Conservation (phyloP, 2,888 invertebrate species). For the Saturnia japonica region DNA sequence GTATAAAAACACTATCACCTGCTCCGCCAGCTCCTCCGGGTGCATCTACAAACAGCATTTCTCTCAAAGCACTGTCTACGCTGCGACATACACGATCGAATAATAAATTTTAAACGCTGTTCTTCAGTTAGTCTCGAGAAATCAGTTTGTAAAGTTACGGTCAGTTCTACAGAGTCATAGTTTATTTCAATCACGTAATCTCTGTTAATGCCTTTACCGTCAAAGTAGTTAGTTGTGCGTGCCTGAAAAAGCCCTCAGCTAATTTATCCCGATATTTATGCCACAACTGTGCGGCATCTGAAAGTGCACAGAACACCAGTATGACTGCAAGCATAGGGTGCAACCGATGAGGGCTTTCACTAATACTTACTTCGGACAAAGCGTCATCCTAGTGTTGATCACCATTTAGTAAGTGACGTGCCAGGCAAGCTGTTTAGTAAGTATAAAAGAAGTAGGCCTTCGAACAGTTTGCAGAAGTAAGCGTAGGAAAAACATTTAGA, state of each 20-base stretch:
- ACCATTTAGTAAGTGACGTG: slow-evolving; percentile 29
- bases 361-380: slow-evolving; percentile 25
- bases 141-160: slow-evolving; percentile 26
- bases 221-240: background rate
- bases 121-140: slow-evolving; percentile 18
- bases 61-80: slow-evolving; percentile 26
- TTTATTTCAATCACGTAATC: slow-evolving; percentile 26
- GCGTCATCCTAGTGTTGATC: slow-evolving; percentile 25
- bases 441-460: slow-evolving; percentile 26
- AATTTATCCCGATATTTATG: background rate
- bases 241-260: background rate
- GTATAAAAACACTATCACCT: no score
- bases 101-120: slow-evolving; percentile 18
- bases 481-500: slow-evolving; percentile 19
- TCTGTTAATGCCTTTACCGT: slow-evolving; percentile 19
- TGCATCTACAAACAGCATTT: slow-evolving; percentile 26
- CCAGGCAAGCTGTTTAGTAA: slow-evolving; percentile 32
- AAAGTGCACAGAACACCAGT: background rate
- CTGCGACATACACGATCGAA: slow-evolving; percentile 26
- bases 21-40: slow-evolving; percentile 22
- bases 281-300: background rate
- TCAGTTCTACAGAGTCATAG: slow-evolving; percentile 26
- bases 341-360: no score
- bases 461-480: slow-evolving; percentile 22
- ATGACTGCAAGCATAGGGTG: background rate